Base-by-base conservation (phyloP, 2,113 vertebrate genomes). In the Triplophysa dalaica region DNA sequence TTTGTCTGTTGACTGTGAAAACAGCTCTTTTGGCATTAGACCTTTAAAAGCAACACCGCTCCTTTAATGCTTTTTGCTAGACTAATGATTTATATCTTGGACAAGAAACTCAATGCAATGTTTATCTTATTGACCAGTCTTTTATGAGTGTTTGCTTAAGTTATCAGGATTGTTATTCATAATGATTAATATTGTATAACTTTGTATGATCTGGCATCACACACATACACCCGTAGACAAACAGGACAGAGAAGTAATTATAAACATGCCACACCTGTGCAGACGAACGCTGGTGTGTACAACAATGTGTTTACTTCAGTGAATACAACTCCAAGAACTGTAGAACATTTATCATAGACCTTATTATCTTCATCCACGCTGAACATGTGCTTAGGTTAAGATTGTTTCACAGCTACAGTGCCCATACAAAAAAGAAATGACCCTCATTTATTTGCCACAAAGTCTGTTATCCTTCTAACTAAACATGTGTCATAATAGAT, bases 191-290 rank as follows among this genome's bases (percentile, higher is more conserved):
- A 70, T 48, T 8, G 33, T 33, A 22, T 56, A 11, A 33, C 58
- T 76, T 79, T 76, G 61, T 78, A 78, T 66, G 45, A 68, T 60
- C 70, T 61, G 70, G 48, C 48, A 60, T 63, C 58, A 76, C 66
- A 24, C 19, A 66, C 22, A 54, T 24, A 52, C 78, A 82, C 54
- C 66, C 62, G 17, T 43, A 58, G 62, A 54, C 74, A 74, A 85
- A 83, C 84, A 80, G 60, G 66, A 68, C 43, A 76, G 41, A 58
- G 62, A 48, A 48, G 13, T 63, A 70, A 75, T 77, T 77, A 75
- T 26, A 82, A 80, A 86, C 61, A 84, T 69, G 78, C 80, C 82
- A 80, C 85, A 81, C 82, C 78, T 82, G 11, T 67, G 54, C 76
- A 26, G 50, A 58, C 64, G 73, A 84, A 77, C 19, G 76, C 22